These are phyloP conservation scores for Mamestra configurata DNA, from an alignment of 1,140 invertebrate species.

Conservation along the genomic window DNA sequence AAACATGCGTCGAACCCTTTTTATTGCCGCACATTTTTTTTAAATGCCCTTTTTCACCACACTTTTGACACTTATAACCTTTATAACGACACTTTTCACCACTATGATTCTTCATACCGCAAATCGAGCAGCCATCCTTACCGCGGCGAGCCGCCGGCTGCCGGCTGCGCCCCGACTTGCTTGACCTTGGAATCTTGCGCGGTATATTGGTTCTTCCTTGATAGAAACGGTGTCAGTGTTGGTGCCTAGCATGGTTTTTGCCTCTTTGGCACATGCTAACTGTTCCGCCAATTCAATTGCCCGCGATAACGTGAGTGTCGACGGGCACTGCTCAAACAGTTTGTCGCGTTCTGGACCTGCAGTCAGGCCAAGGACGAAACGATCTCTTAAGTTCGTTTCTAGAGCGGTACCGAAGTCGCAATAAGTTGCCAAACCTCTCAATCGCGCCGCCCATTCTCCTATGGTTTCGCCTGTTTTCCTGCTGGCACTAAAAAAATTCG, in stretches of 20 bases:
- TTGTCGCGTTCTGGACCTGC: conserved; percentile 44
- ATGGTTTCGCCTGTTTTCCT: conserved; percentile 53
- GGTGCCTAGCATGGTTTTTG: background rate
- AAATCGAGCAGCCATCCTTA: conserved; percentile 44
- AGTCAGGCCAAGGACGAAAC: conserved; percentile 49
- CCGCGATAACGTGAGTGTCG: conserved; percentile 8
- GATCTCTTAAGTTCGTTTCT: conserved; percentile 44
- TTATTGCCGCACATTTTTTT: too few relatives aligned
- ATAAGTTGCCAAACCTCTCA: conserved; percentile 52
- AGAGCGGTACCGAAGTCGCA: conserved; percentile 51
- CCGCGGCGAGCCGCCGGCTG: background rate
- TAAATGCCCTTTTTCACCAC: too few relatives aligned
- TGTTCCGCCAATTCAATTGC: conserved; percentile 46
- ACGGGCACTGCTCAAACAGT: conserved; percentile 9
- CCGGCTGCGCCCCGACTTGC: background rate
- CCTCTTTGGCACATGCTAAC: conserved; percentile 31
- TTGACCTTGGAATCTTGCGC: background rate
- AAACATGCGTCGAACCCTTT: too few relatives aligned
- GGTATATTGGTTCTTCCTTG: conserved; percentile 45
- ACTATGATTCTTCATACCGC: conserved; percentile 5
- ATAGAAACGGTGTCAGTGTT: background rate
- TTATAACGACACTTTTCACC: background rate
- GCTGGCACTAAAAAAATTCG: conserved; percentile 47
- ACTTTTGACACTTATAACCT: too few relatives aligned
- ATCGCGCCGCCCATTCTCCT: conserved; percentile 57